phyloP scores from a whole-genome alignment of 2,797 vertebrate genomes.

The Hypotaenidia philippensis region DNA sequence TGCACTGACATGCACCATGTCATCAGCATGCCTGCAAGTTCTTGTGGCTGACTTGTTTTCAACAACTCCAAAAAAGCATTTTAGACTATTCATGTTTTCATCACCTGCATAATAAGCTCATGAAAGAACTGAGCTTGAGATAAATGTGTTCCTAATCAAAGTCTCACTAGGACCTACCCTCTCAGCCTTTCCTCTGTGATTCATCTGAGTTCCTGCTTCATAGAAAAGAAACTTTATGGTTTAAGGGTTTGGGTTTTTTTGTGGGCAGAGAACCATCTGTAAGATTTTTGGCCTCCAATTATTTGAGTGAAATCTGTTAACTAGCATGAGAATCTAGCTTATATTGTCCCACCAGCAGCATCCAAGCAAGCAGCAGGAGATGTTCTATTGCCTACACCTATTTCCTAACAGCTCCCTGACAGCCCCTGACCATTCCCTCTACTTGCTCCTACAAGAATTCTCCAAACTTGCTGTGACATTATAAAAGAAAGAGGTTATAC shows the following conservation, averaged over 20 bases:
- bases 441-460: background rate
- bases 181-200: background rate
- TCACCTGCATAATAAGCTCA: background rate
- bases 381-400: background rate
- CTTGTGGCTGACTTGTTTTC: background rate
- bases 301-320: background rate
- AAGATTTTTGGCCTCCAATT: background rate
- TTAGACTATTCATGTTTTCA: background rate
- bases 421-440: background rate
- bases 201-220: background rate
- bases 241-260: background rate
- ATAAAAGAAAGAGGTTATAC: accelerated
- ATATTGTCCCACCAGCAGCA: background rate
- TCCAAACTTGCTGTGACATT: background rate
- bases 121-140: background rate
- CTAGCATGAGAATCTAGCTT: background rate
- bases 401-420: background rate
- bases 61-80: background rate
- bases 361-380: background rate
- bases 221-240: background rate
- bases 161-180: background rate
- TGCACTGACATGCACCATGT: accelerated
- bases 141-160: background rate
- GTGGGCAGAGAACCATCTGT: background rate
- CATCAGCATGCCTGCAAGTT: background rate